Base-by-base conservation (phyloP, 2,113 vertebrate species). In the Vulpes ferrilata region DNA sequence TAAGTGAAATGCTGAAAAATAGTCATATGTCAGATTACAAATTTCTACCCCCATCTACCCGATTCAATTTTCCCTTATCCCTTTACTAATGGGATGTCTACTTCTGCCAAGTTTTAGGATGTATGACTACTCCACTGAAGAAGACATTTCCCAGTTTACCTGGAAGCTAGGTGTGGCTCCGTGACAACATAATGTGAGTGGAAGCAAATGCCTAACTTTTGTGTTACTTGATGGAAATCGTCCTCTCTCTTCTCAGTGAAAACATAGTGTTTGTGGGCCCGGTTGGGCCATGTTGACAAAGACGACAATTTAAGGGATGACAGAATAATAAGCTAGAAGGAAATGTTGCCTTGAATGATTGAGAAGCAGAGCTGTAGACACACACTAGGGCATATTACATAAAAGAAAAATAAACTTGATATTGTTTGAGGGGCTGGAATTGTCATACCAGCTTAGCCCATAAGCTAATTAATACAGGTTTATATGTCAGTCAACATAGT, bases 381-480 rank as follows among this genome's bases (percentile, higher is more conserved):
- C 11, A 71, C 64, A 23, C 22, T 43, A 48, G 53, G 9, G 30
- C 25, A n/a, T 35, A 53, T 62, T 23, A 30, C 17, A 53, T 11
- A 13, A 74, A 84, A 95, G 30, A 60, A 8, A 96, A 87, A 84
- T 80, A 78, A 81, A 71, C 35, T 43, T 30, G 35, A 71, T 79
- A 48, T 12, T 65, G 43, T 82, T 92, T 59, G 35, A 89, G 13
- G 20, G 20, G 64, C 38, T 23, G n/a, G 84, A 76, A 60, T 69
- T 91, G 59, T 76, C 53, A 71, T 67, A 62, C 1, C 19, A 81
- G 2, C 5, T 78, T 90, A 62, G 27, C 67, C 81, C 3, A 62
- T 74, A 38, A 60, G 13, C 73, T 96, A 91, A 81, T 23, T 83
- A 89, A 94, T 53, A 88, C 2, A 91, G 88, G 8, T n/a, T 71